Evolutionary conservation across 2,888 invertebrate genomes (phyloP), one percentile per base, ranked within the genome.

Genomic region (Erebia epiphron): DNA sequence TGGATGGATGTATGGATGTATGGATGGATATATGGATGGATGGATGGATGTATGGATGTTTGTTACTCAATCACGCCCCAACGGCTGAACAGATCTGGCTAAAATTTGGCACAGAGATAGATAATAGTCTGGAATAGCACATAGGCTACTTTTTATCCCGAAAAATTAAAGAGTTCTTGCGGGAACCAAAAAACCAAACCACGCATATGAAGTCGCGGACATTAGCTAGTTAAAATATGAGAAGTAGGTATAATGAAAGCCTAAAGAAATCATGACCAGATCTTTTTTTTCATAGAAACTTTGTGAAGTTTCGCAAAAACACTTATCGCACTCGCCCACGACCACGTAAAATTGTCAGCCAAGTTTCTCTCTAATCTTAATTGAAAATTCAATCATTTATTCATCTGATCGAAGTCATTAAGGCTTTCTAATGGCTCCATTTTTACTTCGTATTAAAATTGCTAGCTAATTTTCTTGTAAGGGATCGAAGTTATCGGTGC

Each of bases 381-480:
- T 91, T 90, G 88, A 89, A 90, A 91, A 92, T 91, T 91, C 89
- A 90, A 91, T 92, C 87, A 91, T 90, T 91, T 90, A 91, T 92
- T 91, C 88, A 91, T 89, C 86, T 86, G 85, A 89, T 87, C 86
- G 83, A 79, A 84, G 83, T 90, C 89, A 88, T 90, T 90, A 91
- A 83, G 82, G 84, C 81, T 85, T 83, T 85, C 85, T 87, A 90
- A 91, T 88, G 86, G 88, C 79, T 86, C 84, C 77, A 83, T 87
- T 90, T 89, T 87, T 83, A 83, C 82, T 86, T 82, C 76, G 79
- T 82, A 85, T 86, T 86, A 84, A 86, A 87, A 85, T 82, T 81
- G 80, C 77, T 73, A 82, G 83, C 84, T 86, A 86, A 87, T 89
- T 88, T 86, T 83, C 81, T 81, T 67, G 82, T 84, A 78, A 77